A percentile compares a stretch with the other conserved stretches of the same genome.
These are phyloP conservation scores for Microplitis mediator DNA, from an alignment of 1,140 invertebrate species.

Conservation along the genomic window DNA sequence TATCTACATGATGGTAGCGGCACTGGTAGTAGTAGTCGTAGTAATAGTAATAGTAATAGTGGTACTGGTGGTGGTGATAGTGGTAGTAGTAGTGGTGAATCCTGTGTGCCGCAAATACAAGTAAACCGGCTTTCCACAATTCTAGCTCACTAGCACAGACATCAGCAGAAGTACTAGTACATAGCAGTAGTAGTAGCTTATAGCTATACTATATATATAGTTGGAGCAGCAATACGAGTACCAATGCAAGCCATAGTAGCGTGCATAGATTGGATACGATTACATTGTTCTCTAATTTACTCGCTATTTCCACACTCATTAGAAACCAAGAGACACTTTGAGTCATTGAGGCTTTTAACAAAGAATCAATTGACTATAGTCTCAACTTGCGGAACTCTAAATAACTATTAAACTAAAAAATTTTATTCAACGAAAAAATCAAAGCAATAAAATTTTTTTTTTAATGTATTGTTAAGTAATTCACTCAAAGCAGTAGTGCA, in stretches of 20 bases:
- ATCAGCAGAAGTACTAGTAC: background rate
- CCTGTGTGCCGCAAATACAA: constrained; percentile 2
- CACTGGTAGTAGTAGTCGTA: background rate
- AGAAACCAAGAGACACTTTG: background rate
- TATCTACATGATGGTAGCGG: background rate
- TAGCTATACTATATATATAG: too few species aligned
- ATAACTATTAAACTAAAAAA: background rate
- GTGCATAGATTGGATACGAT: constrained; percentile 37
- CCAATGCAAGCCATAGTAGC: constrained; percentile 25
- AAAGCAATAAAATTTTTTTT: too few species aligned
- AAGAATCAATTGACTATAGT: background rate
- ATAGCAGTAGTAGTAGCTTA: too few species aligned
- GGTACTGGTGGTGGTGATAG: background rate
- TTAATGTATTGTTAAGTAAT: too few species aligned
- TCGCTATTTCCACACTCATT: background rate
- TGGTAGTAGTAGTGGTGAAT: background rate
- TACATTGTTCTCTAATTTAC: constrained; percentile 31
- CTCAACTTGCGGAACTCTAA: background rate
- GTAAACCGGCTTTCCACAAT: background rate
- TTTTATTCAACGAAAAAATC: background rate
- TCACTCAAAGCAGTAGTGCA: too few species aligned
- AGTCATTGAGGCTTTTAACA: background rate
- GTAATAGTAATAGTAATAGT: too few species aligned
- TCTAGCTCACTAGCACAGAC: background rate
- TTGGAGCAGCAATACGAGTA: too few species aligned